Evolutionary conservation across 2,888 invertebrate species (phyloP), one percentile per base, ranked within the genome.

Genomic region (Paralinhomoeus sp.): DNA sequence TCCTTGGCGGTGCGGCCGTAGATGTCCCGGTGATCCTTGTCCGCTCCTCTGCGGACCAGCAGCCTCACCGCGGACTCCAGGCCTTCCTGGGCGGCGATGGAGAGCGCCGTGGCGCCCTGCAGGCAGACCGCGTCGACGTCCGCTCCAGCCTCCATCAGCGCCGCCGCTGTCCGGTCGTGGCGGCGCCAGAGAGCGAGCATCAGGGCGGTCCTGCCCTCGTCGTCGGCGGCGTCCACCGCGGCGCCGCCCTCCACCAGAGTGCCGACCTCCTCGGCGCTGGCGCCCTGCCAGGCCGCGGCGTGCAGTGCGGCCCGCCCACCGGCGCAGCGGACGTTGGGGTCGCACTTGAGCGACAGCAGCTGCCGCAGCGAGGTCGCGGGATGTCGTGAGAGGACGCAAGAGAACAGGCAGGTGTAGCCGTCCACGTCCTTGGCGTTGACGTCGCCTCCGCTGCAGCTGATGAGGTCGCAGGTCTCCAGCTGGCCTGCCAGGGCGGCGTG

Each of bases 81-180:
- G 0, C 89, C 89, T 63, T 89, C 89, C 64, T 89, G 89, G 1
- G 89, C 82, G 0, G 89, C 87, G 46, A 91, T 87, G 55, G 85
- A 65, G 48, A 91, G 69, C 12, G 89, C 85, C 17, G 89, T 87
- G 40, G 89, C 89, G 22, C 89, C 89, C 55, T 67, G 65, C 68
- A 12, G 20, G 34, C 41, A 41, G 34, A 24, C 35, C 18, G 24
- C 35, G 38, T 42, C 20, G 20, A 33, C 23, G 34, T 45, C 42
- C 12, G 39, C 45, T 7, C 37, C 21, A 7, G 3, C 3, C 17
- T 12, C 33, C 37, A 45, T 23, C 39, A 45, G 42, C 2, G 9
- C 3, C 7, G 17, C 17, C 20, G 22, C 33, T 12, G 33, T 18
- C 2, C 9, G 15, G 37, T 17, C 13, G 13, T 45, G 45, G 9